Evolutionary conservation across 2,888 invertebrate genomes (phyloP).

Genomic region (Laspeyria flexula): DNA sequence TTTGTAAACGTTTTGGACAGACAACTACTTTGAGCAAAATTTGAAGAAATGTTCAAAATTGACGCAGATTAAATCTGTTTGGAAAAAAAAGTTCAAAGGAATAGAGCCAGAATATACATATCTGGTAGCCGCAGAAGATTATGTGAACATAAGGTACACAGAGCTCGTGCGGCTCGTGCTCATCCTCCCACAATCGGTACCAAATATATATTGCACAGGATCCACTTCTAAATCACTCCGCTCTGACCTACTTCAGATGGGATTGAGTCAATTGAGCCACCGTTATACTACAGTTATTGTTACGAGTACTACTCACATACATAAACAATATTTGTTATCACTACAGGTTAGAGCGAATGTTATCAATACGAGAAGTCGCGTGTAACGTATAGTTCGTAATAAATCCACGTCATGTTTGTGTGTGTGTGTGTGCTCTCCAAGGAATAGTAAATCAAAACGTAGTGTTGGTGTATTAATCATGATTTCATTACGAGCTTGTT

Average conservation of each 20-base stretch:
- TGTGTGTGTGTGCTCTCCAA: background rate
- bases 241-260: background rate
- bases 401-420: background rate
- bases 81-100: too few relatives aligned
- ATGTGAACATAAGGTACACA: too few relatives aligned
- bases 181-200: background rate
- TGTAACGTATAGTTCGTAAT: background rate
- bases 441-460: background rate
- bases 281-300: background rate
- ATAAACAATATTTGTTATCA: too few relatives aligned
- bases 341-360: too few relatives aligned
- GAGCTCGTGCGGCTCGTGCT: too few relatives aligned
- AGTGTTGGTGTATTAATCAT: conserved; percentile 4
- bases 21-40: too few relatives aligned
- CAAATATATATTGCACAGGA: background rate
- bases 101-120: too few relatives aligned
- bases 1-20: too few relatives aligned
- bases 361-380: background rate
- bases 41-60: too few relatives aligned
- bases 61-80: too few relatives aligned
- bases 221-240: background rate
- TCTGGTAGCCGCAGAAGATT: too few relatives aligned
- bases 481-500: conserved; percentile 16
- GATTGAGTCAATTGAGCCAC: background rate
- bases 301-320: background rate